Evolutionary conservation across 2,113 vertebrate genomes (phyloP).

Genomic region (Antigone vipio): DNA sequence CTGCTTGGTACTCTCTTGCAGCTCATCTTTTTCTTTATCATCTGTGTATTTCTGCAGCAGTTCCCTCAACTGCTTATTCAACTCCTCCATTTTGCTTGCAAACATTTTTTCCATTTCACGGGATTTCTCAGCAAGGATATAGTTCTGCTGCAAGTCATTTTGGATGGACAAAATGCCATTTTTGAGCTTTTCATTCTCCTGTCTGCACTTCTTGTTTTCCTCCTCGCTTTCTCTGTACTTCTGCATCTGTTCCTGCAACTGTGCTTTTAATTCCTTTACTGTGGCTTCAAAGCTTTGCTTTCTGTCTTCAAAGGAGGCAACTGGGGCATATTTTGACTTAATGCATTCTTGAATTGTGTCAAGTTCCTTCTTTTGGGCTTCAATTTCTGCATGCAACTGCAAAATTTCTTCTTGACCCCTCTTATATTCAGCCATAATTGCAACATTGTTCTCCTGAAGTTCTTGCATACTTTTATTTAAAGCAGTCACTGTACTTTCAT

Average conservation of each 20-base stretch:
- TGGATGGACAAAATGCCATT: conserved; percentile 74
- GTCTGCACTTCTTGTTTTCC: conserved; percentile 48
- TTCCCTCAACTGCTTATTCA: conserved; percentile 69
- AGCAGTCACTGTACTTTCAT: conserved; percentile 48
- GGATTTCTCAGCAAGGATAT: conserved; percentile 69
- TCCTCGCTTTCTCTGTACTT: conserved; percentile 64
- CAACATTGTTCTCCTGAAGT: neutral
- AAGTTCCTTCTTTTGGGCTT: conserved; percentile 89
- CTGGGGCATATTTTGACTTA: conserved; percentile 82
- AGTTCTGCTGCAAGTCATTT: conserved; percentile 73
- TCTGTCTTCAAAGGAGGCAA: conserved; percentile 78
- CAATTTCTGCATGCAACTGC: conserved; percentile 82
- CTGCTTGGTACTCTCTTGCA: conserved; percentile 63
- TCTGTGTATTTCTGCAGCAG: conserved; percentile 72
- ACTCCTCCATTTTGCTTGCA: conserved; percentile 59
- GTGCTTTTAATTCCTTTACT: conserved; percentile 73
- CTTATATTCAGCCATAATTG: neutral
- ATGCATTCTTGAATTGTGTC: conserved; percentile 93
- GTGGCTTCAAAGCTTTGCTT: conserved; percentile 76
- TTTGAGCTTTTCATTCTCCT: conserved; percentile 78
- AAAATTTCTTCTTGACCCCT: conserved; percentile 76
- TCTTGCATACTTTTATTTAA: conserved; percentile 51
- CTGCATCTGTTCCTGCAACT: conserved; percentile 72
- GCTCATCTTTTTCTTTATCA: conserved; percentile 59
- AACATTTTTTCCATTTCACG: conserved; percentile 71